These are phyloP conservation scores for Lordiphosa mommai DNA, from an alignment of 1,140 invertebrate genomes.

Conservation along the genomic window DNA sequence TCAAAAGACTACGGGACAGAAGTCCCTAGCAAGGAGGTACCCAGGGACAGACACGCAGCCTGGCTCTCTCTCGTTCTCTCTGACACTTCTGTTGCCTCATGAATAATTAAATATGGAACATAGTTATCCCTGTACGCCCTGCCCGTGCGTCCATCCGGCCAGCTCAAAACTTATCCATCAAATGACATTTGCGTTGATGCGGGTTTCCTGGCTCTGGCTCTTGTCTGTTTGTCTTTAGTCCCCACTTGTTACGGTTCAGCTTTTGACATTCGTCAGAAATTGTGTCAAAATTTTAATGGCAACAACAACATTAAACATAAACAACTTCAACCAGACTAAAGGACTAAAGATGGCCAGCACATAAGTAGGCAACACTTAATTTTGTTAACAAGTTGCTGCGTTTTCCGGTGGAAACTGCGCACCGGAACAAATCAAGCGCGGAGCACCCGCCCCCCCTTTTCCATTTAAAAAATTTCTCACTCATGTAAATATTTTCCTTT, in stretches of 20 bases:
- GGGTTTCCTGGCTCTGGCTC: slow-evolving; percentile 38
- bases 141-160: slow-evolving; percentile 7
- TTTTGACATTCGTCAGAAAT: slow-evolving; percentile 70
- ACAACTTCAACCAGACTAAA: neutral
- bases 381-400: slow-evolving; percentile 7
- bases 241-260: slow-evolving; percentile 60
- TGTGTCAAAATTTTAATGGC: slow-evolving; percentile 64
- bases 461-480: neutral
- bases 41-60: slow-evolving; percentile 11
- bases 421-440: neutral
- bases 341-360: slow-evolving; percentile 6
- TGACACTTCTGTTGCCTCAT: slow-evolving; percentile 50
- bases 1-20: slow-evolving; percentile 40
- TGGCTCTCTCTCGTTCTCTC: slow-evolving; percentile 7
- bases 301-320: slow-evolving; percentile 13
- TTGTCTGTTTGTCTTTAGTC: slow-evolving; percentile 52
- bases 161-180: slow-evolving; percentile 71
- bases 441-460: neutral
- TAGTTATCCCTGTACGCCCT: slow-evolving; percentile 44
- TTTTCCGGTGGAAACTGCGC: neutral
- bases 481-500: slow-evolving; percentile 5
- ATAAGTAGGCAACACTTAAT: slow-evolving; percentile 33
- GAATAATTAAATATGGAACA: slow-evolving; percentile 73
- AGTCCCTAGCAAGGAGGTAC: neutral
- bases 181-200: slow-evolving; percentile 73